These are phyloP conservation scores for Solenopsis fugax DNA, from an alignment of 1,140 invertebrate genomes.

Conservation along the genomic window DNA sequence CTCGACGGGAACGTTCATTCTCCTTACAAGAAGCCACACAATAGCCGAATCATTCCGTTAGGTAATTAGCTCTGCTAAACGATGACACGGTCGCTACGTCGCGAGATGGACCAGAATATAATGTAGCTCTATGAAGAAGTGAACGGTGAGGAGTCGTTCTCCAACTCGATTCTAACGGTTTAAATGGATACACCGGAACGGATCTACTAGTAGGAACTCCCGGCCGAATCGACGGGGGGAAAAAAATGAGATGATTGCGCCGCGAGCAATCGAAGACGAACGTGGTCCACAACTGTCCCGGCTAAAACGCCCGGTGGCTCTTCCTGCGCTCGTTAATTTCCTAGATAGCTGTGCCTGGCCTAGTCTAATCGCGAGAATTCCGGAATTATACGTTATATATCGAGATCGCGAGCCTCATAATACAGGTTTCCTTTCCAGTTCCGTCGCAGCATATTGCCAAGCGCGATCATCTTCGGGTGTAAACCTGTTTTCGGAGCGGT, in stretches of 20 bases:
- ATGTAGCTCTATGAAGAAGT: constrained; percentile 12
- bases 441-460: neutral
- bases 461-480: constrained; percentile 47
- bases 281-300: constrained; percentile 14
- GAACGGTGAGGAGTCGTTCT: constrained; percentile 26
- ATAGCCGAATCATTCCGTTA: constrained; percentile 47
- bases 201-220: constrained; percentile 18
- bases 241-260: neutral
- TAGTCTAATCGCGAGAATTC: constrained; percentile 27
- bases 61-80: constrained; percentile 42
- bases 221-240: neutral
- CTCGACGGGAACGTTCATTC: neutral
- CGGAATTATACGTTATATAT: constrained; percentile 32
- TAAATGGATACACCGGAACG: constrained; percentile 27
- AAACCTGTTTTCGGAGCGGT: constrained; percentile 59
- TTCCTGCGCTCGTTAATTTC: neutral
- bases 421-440: constrained; percentile 36
- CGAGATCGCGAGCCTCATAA: constrained; percentile 26
- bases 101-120: constrained; percentile 19
- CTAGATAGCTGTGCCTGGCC: neutral
- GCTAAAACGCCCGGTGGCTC: neutral
- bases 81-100: constrained; percentile 31
- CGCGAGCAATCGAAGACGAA: neutral
- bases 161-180: constrained; percentile 46
- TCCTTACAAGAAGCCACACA: constrained; percentile 1